Conservation (phyloP, 1,140 invertebrate genomes). For the Drosophila pruinosa region DNA sequence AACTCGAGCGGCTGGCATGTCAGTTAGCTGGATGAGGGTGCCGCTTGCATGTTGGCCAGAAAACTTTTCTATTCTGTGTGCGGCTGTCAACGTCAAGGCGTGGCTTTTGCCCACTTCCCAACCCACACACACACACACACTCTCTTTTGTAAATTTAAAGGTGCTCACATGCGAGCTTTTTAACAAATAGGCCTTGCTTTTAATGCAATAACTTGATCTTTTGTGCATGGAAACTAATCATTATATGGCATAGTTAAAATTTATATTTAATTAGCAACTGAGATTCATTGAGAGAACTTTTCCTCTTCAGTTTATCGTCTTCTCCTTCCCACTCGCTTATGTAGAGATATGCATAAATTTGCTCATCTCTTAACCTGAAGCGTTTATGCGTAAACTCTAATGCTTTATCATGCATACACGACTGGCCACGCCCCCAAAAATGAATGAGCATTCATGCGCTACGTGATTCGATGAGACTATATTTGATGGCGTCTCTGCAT, state of each 20-base stretch:
- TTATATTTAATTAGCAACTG: too few species aligned
- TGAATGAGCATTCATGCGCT: conserved; percentile 25
- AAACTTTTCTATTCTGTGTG: conserved; percentile 58
- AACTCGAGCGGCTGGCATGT: conserved; percentile 26
- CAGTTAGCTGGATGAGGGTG: conserved; percentile 67
- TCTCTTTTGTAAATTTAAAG: neutral
- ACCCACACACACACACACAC: too few species aligned
- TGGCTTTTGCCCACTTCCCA: conserved; percentile 17
- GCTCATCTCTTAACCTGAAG: conserved; percentile 10
- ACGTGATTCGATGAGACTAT: conserved; percentile 8
- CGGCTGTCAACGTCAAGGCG: conserved; percentile 69
- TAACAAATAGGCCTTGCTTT: neutral
- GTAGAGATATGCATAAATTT: conserved; percentile 16
- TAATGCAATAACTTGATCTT: too few species aligned
- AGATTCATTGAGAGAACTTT: too few species aligned
- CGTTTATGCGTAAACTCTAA: conserved; percentile 25
- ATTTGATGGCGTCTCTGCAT: neutral
- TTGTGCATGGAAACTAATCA: too few species aligned
- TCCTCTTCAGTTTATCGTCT: too few species aligned
- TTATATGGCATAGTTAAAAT: too few species aligned
- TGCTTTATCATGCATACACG: conserved; percentile 30
- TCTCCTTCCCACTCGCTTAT: too few species aligned
- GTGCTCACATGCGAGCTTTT: conserved; percentile 2
- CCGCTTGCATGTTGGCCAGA: conserved; percentile 42
- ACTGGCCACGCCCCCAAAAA: conserved; percentile 29